Evolutionary conservation across 2,888 invertebrate genomes (phyloP), one percentile per base, ranked within the genome.

Genomic region (Rhopalosiphum nymphaeae): DNA sequence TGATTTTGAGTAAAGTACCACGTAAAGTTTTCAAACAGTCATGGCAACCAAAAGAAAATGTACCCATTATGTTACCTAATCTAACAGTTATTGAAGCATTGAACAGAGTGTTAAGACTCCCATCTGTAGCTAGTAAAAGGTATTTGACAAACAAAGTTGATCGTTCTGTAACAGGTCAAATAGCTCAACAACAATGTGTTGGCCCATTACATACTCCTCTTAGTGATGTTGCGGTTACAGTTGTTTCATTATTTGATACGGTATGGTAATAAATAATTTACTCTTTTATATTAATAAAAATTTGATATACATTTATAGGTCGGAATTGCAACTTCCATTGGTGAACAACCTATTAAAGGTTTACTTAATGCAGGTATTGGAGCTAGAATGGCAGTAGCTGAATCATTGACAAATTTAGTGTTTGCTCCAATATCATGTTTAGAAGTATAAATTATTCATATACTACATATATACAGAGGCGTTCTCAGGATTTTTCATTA

Each of bases 101-200:
- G 21, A 96, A 98, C 94, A 96, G 97, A 95, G 99, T 99, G 0
- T 96, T 99, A 88, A 97, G 98, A 95, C 97, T 99, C 46, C 98
- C 99, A 0, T 97, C 98, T 3, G 99, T 99, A 11, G 98, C 98
- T 89, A 99, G 99, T 96, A 99, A 99, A 96, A 97, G 99, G 95
- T 99, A 98, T 96, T 96, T 99, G 86, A 99, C 99, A 0, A 99
- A 98, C 95, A 99, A 99, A 97, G 99, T 99, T 36, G 98, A 98
- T 96, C 97, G 99, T 86, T 99, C 99, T 96, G 99, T 99, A 21
- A 98, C 98, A 3, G 99, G 99, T 1, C 96, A 99, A 36, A 97
- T 99, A 94, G 99, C 99, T 0, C 99, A 99, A 96, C 99, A 99
- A 95, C 99, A 99, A 96, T 99, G 99, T 96, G 99, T 99, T 49